A percentile compares a stretch with the other conserved stretches of the same genome.
Evolutionary conservation across 1,140 invertebrate species (phyloP).

Genomic region (Pinna nobilis): DNA sequence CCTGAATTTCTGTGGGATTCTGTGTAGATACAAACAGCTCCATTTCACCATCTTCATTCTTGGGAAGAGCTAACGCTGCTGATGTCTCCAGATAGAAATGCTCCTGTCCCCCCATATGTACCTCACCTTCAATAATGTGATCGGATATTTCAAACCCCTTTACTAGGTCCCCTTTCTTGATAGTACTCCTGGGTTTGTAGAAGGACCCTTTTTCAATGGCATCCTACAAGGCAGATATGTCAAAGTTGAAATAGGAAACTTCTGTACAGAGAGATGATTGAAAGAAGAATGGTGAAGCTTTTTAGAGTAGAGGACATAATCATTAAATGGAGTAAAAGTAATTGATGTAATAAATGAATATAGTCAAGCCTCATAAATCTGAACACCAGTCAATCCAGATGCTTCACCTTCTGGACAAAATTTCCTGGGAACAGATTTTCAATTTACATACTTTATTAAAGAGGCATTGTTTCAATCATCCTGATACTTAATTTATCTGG

Average conservation of each 20-base stretch:
- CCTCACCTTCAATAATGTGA: slow-evolving; percentile 77
- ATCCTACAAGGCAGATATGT: slow-evolving; percentile 37
- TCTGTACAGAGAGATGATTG: too few relatives aligned
- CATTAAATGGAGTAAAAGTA: too few relatives aligned
- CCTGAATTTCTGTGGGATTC: slow-evolving; percentile 84
- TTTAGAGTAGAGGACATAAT: too few relatives aligned
- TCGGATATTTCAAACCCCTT: slow-evolving; percentile 81
- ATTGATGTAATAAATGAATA: too few relatives aligned
- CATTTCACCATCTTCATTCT: slow-evolving; percentile 88
- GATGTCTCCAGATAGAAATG: slow-evolving; percentile 98
- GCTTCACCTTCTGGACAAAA: too few relatives aligned
- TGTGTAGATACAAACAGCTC: slow-evolving; percentile 90
- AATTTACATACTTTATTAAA: too few relatives aligned
- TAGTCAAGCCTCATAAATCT: too few relatives aligned
- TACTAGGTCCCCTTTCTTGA: slow-evolving; percentile 81
- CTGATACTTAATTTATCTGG: too few relatives aligned
- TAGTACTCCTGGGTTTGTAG: slow-evolving; percentile 24
- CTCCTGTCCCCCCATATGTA: slow-evolving; percentile 92
- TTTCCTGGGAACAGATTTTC: too few relatives aligned
- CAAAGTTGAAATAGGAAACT: neutral
- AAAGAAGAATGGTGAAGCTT: too few relatives aligned
- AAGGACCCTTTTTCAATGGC: slow-evolving; percentile 57
- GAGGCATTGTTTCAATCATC: too few relatives aligned
- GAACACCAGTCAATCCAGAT: too few relatives aligned
- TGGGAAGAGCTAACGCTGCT: slow-evolving; percentile 82